phyloP scores from a whole-genome alignment of 1,140 invertebrate species.

The Neodiprion lecontei region DNA sequence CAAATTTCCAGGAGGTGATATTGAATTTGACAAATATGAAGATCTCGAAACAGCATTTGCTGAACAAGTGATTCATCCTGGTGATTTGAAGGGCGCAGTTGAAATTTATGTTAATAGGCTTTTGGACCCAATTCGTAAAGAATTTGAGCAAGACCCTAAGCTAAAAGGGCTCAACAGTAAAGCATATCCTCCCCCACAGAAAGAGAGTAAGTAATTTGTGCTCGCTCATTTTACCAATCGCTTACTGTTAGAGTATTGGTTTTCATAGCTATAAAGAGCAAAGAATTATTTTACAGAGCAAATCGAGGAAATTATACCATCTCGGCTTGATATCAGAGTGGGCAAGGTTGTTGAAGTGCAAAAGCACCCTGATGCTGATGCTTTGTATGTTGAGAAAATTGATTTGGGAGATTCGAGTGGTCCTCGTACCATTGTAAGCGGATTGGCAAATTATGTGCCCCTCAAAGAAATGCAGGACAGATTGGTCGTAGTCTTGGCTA shows the following conservation, averaged over 20 bases:
- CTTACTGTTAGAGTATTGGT: conserved; percentile 11
- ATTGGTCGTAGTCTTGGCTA: conserved; percentile 89
- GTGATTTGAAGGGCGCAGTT: conserved; percentile 87
- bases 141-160: conserved; percentile 80
- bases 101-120: conserved; percentile 87
- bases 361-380: conserved; percentile 96
- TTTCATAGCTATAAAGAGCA: conserved; percentile 32
- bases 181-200: conserved; percentile 82
- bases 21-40: conserved; percentile 76
- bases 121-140: conserved; percentile 88
- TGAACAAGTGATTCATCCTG: conserved; percentile 87
- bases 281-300: conserved; percentile 33
- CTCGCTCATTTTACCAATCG: conserved; percentile 1
- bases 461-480: conserved; percentile 87
- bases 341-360: conserved; percentile 90
- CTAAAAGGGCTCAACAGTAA: conserved; percentile 72
- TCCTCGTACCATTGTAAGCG: conserved; percentile 83
- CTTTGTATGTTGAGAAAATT: conserved; percentile 93
- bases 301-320: conserved; percentile 72
- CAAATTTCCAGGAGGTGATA: conserved; percentile 70
- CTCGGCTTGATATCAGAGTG: conserved; percentile 86
- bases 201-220: conserved; percentile 60
- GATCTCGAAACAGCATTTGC: conserved; percentile 81
- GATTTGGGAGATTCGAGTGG: conserved; percentile 75
- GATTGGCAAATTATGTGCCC: conserved; percentile 88